These are phyloP conservation scores for western clawed frog (Xenopus tropicalis) DNA, from an alignment of 2,113 vertebrate species.

Conservation along the genomic window DNA sequence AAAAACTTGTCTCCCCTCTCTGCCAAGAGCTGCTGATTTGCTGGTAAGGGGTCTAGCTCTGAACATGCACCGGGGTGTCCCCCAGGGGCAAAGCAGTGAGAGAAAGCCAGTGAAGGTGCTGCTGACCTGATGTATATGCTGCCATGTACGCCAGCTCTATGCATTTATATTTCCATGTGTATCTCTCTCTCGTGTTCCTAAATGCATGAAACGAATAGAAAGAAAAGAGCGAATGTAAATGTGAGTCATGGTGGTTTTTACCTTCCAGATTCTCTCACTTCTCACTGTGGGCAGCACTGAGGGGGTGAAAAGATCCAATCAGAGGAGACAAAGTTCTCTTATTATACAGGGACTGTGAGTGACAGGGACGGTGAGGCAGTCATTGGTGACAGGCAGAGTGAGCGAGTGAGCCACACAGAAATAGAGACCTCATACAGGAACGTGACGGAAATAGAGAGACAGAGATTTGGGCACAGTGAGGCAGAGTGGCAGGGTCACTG, in stretches of 20 bases:
- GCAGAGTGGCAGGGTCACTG: neutral
- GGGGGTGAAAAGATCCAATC: constrained; percentile 18
- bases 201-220: no score
- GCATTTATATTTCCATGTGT: no score
- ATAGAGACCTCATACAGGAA: constrained; percentile 42
- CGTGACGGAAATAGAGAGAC: neutral
- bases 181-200: no score
- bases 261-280: constrained; percentile 5
- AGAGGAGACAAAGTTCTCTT: constrained; percentile 1
- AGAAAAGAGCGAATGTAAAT: neutral
- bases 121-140: no score
- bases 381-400: neutral
- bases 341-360: neutral
- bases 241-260: neutral
- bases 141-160: no score
- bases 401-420: constrained; percentile 36
- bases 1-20: no score
- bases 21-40: no score
- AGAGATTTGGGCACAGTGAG: neutral
- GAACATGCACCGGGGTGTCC: no score
- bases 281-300: constrained; percentile 13
- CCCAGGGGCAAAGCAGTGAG: no score
- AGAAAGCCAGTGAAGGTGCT: no score
- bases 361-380: neutral
- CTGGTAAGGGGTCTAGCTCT: no score